These are phyloP conservation scores for Danio choprae DNA, from an alignment of 2,797 vertebrate species.

Conservation along the genomic window DNA sequence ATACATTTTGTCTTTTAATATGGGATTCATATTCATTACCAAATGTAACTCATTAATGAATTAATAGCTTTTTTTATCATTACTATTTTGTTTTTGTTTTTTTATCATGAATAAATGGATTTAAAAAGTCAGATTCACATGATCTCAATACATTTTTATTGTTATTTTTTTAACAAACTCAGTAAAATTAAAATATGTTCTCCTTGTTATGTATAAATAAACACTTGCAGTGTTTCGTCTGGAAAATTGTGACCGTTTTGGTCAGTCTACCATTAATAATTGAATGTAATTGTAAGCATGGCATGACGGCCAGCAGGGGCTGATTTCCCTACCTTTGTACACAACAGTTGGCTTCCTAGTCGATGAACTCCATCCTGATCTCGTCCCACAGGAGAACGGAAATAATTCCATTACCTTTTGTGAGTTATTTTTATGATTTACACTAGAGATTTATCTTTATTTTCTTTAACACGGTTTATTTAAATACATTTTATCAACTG, in stretches of 20 bases:
- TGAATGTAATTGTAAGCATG: constrained; percentile 16
- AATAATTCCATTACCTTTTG: background rate
- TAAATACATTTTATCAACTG: too few relatives aligned
- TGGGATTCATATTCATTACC: background rate
- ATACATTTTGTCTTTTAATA: background rate
- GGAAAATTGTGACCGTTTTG: constrained; percentile 15
- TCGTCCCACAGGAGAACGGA: background rate
- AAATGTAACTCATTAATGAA: background rate
- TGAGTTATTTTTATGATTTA: background rate
- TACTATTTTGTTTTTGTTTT: too few relatives aligned
- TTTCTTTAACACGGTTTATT: background rate
- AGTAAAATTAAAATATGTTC: background rate
- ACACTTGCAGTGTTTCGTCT: background rate
- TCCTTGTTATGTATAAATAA: background rate
- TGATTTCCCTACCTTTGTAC: constrained; percentile 15
- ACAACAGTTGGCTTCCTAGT: constrained; percentile 1
- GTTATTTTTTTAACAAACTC: background rate
- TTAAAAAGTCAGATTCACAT: background rate
- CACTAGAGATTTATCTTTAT: background rate
- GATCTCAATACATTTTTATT: background rate
- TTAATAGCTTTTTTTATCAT: background rate
- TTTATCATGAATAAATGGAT: too few relatives aligned
- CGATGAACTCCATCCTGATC: background rate
- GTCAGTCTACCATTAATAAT: constrained; percentile 32
- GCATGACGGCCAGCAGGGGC: constrained; percentile 5